Percentiles rank a stretch among this genome's conserved stretches.
phyloP scores from a whole-genome alignment of 2,797 vertebrate genomes.

The Eremophila alpestris region DNA sequence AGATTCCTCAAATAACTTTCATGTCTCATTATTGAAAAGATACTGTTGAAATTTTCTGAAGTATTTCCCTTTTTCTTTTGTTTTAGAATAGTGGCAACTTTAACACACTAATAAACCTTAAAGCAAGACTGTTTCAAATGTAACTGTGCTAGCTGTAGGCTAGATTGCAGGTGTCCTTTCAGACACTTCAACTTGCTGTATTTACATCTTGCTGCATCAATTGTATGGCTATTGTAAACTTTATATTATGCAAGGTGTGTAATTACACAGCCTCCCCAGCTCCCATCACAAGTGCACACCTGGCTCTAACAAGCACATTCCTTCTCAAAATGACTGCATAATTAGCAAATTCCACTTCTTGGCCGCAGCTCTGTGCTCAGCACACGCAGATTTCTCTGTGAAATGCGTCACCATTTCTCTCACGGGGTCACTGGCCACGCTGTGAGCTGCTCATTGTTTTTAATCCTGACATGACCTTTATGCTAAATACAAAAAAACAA shows the following conservation, averaged over 20 bases:
- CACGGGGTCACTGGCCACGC: conserved; percentile 46
- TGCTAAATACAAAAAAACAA: conserved; percentile 61
- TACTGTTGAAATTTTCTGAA: not conserved
- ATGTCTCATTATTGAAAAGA: not conserved
- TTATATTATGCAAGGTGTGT: conserved; percentile 68
- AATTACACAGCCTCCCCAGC: conserved; percentile 58
- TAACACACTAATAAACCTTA: conserved; percentile 39
- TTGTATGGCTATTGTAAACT: conserved; percentile 65
- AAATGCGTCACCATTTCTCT: conserved; percentile 24
- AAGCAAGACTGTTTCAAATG: conserved; percentile 10
- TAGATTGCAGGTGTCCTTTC: conserved; percentile 67
- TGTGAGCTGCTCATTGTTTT: conserved; percentile 64
- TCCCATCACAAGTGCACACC: conserved; percentile 63
- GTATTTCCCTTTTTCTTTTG: not conserved
- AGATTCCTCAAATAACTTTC: not conserved
- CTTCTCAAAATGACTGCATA: conserved; percentile 39
- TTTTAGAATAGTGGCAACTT: not conserved
- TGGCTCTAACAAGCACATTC: conserved; percentile 67
- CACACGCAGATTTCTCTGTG: not conserved
- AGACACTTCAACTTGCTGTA: conserved; percentile 45
- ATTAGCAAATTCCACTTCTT: conserved; percentile 58
- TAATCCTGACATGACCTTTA: conserved; percentile 69
- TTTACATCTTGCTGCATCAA: conserved; percentile 62
- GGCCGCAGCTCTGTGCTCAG: not conserved
- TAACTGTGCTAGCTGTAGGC: conserved; percentile 46